Percentiles rank a stretch among this genome's conserved stretches.
phyloP scores from a whole-genome alignment of 2,797 vertebrate species.

The Enteromius afrohamiltoni region DNA sequence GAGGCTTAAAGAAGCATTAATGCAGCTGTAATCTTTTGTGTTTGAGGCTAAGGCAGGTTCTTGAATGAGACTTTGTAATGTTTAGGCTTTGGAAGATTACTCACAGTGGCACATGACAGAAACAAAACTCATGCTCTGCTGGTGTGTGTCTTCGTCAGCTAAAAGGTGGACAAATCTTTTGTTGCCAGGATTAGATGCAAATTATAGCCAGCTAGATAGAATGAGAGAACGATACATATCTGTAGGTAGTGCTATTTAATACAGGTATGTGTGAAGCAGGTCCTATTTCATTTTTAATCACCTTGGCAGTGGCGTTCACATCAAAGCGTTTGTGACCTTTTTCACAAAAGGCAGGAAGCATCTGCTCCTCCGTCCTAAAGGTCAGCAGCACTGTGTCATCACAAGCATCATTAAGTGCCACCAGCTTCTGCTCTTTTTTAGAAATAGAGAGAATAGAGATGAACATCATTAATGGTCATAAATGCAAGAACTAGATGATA shows the following conservation, averaged over 20 bases:
- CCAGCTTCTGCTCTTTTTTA: conserved; percentile 35
- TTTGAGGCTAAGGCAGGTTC: conserved; percentile 14
- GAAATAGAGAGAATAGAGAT: conserved; percentile 26
- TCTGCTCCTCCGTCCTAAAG: conserved; percentile 61
- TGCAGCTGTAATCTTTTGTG: conserved; percentile 34
- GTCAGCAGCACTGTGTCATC: conserved; percentile 58
- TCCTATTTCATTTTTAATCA: conserved; percentile 62
- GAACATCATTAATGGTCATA: conserved; percentile 4
- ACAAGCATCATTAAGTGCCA: conserved; percentile 54
- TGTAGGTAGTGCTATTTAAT: neutral
- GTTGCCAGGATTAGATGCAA: conserved; percentile 38
- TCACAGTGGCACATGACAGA: conserved; percentile 30
- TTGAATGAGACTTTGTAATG: conserved; percentile 21
- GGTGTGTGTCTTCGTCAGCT: conserved; percentile 10
- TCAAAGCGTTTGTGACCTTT: conserved; percentile 64
- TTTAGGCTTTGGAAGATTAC: conserved; percentile 36
- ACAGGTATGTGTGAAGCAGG: conserved; percentile 17
- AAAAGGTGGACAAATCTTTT: conserved; percentile 34
- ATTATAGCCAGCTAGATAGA: conserved; percentile 12
- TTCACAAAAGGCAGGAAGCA: conserved; percentile 60
- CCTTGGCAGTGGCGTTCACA: conserved; percentile 57
- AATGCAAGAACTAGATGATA: neutral
- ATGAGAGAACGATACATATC: neutral
- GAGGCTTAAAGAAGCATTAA: conserved; percentile 36
- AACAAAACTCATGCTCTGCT: conserved; percentile 24